These are phyloP conservation scores for Argynnis bischoffii DNA, from an alignment of 2,888 invertebrate species.

Conservation along the genomic window DNA sequence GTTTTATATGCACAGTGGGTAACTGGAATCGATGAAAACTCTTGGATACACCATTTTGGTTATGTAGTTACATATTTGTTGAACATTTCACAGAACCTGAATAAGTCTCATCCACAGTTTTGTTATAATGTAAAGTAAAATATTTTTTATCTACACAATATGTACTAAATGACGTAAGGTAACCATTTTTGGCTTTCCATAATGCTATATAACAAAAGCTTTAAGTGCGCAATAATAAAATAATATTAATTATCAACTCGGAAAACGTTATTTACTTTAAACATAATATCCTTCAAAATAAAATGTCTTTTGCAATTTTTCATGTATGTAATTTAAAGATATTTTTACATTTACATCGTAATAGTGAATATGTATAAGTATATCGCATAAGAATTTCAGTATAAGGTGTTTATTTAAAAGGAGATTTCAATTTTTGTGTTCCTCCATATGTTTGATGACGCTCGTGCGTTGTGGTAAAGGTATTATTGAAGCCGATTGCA, in stretches of 20 bases:
- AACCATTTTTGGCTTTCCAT: neutral
- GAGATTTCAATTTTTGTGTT: conserved; percentile 14
- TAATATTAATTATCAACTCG: conserved; percentile 12
- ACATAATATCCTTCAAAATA: neutral
- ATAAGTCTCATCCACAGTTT: too few species aligned
- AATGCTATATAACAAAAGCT: conserved; percentile 35
- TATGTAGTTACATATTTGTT: too few species aligned
- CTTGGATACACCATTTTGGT: too few species aligned
- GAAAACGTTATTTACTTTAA: neutral
- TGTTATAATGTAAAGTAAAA: too few species aligned
- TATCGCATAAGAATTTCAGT: conserved; percentile 3
- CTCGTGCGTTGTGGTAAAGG: neutral
- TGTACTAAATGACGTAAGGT: neutral
- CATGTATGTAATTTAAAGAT: conserved; percentile 15
- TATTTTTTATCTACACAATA: neutral
- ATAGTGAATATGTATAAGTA: conserved; percentile 12
- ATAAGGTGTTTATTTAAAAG: conserved; percentile 19
- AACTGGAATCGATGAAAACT: conserved; percentile 79
- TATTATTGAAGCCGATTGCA: conserved; percentile 1
- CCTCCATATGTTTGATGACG: conserved; percentile 8
- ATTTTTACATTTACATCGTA: conserved; percentile 19
- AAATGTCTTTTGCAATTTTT: conserved; percentile 19
- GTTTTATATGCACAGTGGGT: conserved; percentile 88
- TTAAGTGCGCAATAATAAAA: conserved; percentile 38
- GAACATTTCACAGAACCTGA: too few species aligned